A percentile compares a stretch with the other conserved stretches of the same genome.
Conservation (phyloP, 2,797 vertebrate genomes). For the Pteropus rufus region DNA sequence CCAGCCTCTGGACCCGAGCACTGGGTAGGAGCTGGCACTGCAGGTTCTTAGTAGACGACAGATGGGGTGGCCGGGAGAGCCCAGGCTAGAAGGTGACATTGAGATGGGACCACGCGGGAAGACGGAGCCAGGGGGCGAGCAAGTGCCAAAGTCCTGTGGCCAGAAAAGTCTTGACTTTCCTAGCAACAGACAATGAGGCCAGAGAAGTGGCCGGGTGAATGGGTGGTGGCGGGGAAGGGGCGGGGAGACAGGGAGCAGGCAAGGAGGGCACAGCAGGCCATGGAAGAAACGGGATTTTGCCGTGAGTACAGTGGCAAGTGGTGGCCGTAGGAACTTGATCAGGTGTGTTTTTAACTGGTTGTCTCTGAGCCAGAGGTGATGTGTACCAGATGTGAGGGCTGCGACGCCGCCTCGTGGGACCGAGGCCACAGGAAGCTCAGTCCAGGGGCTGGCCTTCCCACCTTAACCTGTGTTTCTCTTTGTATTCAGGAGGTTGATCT, state of each 20-base stretch:
- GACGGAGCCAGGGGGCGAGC: not conserved
- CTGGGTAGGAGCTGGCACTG: not conserved
- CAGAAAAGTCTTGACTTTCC: not conserved
- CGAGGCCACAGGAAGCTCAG: fast-evolving
- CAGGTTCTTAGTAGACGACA: not conserved
- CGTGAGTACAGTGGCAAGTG: fast-evolving
- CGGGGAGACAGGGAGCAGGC: not conserved
- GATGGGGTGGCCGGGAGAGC: fast-evolving
- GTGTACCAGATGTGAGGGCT: fast-evolving
- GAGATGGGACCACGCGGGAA: not conserved
- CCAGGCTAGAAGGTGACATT: not conserved
- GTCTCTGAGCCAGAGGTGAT: not conserved
- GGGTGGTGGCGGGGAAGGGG: fast-evolving
- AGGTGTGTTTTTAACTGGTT: not conserved
- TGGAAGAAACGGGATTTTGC: not conserved
- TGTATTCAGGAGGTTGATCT: conserved; percentile 30
- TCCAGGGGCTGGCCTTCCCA: not conserved
- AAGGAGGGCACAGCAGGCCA: fast-evolving
- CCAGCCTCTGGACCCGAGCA: not conserved
- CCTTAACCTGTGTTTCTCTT: not conserved
- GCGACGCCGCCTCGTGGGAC: fast-evolving
- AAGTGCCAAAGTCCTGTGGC: not conserved
- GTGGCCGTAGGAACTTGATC: not conserved
- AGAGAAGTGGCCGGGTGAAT: not conserved
- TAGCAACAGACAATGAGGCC: not conserved